Conservation (phyloP, 2,797 vertebrate genomes). For the Bovichtus variegatus region DNA sequence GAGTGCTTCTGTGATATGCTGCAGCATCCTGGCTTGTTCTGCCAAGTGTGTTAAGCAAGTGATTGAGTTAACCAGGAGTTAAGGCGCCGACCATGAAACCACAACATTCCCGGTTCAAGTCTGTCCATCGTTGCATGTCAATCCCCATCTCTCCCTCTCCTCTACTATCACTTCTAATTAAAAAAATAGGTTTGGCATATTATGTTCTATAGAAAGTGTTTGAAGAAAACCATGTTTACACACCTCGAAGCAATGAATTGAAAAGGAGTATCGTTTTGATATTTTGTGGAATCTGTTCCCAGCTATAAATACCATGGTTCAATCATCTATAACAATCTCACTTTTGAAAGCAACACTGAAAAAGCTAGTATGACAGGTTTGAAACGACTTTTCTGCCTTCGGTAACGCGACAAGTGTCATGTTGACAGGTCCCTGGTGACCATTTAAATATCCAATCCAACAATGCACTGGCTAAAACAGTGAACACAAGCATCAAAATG, state of each 20-base stretch:
- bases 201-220: not conserved
- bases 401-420: too few relatives aligned
- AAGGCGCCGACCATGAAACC: not conserved
- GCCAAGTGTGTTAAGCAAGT: not conserved
- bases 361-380: too few relatives aligned
- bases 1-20: not conserved
- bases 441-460: too few relatives aligned
- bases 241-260: not conserved
- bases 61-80: not conserved
- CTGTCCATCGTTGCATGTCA: not conserved
- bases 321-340: too few relatives aligned
- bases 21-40: not conserved
- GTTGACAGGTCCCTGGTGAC: too few relatives aligned
- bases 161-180: not conserved
- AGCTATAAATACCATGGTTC: too few relatives aligned
- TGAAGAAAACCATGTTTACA: not conserved
- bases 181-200: not conserved
- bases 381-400: too few relatives aligned
- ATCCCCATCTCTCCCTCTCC: not conserved
- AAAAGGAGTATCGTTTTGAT: not conserved
- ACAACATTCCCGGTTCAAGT: not conserved
- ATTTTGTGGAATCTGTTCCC: not conserved
- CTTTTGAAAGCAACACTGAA: too few relatives aligned
- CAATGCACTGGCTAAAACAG: too few relatives aligned
- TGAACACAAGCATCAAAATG: too few relatives aligned